Percentiles rank a stretch among this genome's conserved stretches.
These are phyloP conservation scores for Physocephala rufipes DNA, from an alignment of 2,888 invertebrate genomes.

Conservation along the genomic window DNA sequence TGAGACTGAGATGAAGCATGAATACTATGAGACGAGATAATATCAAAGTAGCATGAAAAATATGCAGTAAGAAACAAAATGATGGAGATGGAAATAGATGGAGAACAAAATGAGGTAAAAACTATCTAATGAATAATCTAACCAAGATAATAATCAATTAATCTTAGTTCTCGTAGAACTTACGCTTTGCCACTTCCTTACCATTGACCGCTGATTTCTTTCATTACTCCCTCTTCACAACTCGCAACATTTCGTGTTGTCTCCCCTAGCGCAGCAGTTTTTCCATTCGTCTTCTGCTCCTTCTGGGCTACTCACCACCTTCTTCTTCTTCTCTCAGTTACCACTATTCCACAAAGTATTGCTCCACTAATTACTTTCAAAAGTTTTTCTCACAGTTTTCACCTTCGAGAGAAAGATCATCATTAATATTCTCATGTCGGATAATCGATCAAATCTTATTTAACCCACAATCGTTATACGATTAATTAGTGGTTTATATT, in stretches of 20 bases:
- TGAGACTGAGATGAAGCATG: no score
- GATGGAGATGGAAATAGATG: no score
- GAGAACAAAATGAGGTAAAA: no score
- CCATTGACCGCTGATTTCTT: no score
- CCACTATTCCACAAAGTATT: background rate
- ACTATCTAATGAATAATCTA: background rate
- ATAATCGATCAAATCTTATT: constrained; percentile 25
- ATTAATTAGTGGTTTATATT: constrained; percentile 59
- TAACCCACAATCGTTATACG: constrained; percentile 43
- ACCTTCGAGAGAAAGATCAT: background rate
- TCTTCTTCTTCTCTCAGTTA: background rate
- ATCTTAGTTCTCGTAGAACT: no score
- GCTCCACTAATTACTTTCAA: background rate
- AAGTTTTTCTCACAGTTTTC: constrained; percentile 40
- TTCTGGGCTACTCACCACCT: background rate
- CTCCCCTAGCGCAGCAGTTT: background rate
- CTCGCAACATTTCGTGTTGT: no score
- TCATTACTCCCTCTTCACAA: no score
- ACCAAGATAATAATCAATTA: background rate
- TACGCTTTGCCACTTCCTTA: no score
- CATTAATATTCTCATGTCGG: constrained; percentile 7
- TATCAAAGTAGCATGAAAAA: no score
- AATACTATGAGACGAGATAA: no score
- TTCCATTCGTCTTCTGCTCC: background rate
- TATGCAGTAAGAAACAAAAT: no score